Evolutionary conservation across 2,888 invertebrate species (phyloP).

Genomic region (Geophilus truncorum): DNA sequence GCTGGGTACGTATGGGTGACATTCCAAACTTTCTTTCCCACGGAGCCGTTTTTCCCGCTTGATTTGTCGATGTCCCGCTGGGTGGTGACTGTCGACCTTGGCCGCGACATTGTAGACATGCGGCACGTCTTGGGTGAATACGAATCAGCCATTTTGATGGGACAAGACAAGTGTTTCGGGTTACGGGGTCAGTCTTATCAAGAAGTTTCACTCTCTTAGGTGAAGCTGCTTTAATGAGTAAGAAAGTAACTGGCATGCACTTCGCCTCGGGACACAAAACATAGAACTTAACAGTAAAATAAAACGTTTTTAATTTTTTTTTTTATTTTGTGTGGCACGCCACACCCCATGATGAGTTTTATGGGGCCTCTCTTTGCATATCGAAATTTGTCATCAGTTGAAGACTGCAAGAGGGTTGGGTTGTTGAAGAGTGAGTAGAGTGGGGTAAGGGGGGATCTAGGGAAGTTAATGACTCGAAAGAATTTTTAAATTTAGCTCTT

Average conservation of each 20-base stretch:
- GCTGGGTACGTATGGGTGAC: neutral
- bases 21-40: neutral
- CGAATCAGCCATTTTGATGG: conserved; percentile 14
- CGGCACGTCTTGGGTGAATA: neutral
- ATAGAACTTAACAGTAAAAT: neutral
- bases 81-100: conserved; percentile 27
- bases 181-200: neutral
- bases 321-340: neutral
- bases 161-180: neutral
- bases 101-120: neutral
- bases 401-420: conserved; percentile 6
- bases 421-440: neutral
- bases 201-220: conserved; percentile 11
- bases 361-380: conserved; percentile 3
- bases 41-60: conserved; percentile 4
- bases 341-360: neutral
- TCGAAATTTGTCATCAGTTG: conserved; percentile 12
- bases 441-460: neutral
- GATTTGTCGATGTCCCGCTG: conserved; percentile 12
- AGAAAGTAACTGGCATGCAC: neutral
- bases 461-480: conserved; percentile 4
- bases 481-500: conserved; percentile 20
- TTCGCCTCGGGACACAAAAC: neutral
- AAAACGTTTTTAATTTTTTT: neutral
- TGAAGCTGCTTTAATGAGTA: conserved; percentile 12